Conservation (phyloP, 2,888 invertebrate species). For the Slavum lentiscoides region DNA sequence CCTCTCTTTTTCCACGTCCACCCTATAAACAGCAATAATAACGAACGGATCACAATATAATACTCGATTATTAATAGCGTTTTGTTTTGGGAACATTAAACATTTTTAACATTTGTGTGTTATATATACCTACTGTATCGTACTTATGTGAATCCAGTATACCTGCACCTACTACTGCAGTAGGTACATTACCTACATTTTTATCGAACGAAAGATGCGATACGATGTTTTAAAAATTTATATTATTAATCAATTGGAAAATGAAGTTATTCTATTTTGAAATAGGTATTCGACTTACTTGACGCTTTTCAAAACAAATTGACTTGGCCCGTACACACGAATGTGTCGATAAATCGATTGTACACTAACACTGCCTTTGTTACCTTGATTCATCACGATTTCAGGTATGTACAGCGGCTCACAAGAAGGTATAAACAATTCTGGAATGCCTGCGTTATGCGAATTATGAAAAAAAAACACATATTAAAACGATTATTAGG, state of each 20-base stretch:
- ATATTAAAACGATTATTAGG: background rate
- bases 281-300: conserved; percentile 63
- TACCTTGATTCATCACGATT: conserved; percentile 70
- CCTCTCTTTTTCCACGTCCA: conserved; percentile 65
- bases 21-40: conserved; percentile 60
- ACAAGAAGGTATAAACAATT: conserved; percentile 70
- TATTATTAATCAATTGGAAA: background rate
- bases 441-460: conserved; percentile 64
- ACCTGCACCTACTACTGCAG: background rate
- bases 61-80: no score
- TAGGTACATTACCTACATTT: background rate
- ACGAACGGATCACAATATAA: background rate
- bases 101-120: no score
- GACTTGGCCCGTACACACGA: conserved; percentile 67
- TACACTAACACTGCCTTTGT: conserved; percentile 71
- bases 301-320: conserved; percentile 69
- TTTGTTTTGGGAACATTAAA: background rate
- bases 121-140: no score
- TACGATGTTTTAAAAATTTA: background rate
- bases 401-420: conserved; percentile 73
- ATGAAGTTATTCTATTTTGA: background rate
- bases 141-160: background rate
- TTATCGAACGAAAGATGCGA: background rate
- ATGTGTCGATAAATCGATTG: conserved; percentile 71
- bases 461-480: background rate